Evolutionary conservation across 2,888 invertebrate genomes (phyloP), one percentile per base, ranked within the genome.

Genomic region (Tipula helvola): DNA sequence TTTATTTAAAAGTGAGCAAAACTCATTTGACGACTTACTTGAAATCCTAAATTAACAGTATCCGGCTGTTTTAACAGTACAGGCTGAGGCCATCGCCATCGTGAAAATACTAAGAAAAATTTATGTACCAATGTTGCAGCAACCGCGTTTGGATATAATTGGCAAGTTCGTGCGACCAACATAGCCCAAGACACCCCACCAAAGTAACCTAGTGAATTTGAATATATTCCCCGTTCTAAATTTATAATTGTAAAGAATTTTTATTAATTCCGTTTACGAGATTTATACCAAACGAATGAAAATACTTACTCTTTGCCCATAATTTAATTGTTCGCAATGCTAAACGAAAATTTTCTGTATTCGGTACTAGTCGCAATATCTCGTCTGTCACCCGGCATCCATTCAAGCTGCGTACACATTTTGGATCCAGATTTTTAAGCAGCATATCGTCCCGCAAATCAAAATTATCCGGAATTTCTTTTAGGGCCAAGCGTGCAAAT

Each of bases 171-270:
- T 0, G 99, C 99, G 0, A 99, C 99, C 87, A 99, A 92, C 97
- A 99, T 99, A 1, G 99, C 99, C 99, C 99, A 99, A 0, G 99
- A 98, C 10, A 99, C 99, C 88, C 99, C 99, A 86, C 99, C 99
- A 86, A 99, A 94, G 92, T 98, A 99, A 83, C 99, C 99, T 89
- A 99, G 93, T 0, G 97, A 97, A 93, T 99, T 99, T 86, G 99
- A 99, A 93, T 99, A 99, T 89, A 99, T 98, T 87, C 99, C 98
- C 92, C 97, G 97, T 89, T 95, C 97, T 97, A 91, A 52, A 91
- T 88, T 87, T 88, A 88, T 88, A 88, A 86, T 88, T 36, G 36
- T 10, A 36, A 8, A 12, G 10, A 36, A 36, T 83, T 28, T 8
- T 1, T 16, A 10, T 7, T 36, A 36, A 36, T 71, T 71, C 36